These are phyloP conservation scores for Pipistrellus nathusii DNA, from an alignment of 2,797 vertebrate species.

Conservation along the genomic window DNA sequence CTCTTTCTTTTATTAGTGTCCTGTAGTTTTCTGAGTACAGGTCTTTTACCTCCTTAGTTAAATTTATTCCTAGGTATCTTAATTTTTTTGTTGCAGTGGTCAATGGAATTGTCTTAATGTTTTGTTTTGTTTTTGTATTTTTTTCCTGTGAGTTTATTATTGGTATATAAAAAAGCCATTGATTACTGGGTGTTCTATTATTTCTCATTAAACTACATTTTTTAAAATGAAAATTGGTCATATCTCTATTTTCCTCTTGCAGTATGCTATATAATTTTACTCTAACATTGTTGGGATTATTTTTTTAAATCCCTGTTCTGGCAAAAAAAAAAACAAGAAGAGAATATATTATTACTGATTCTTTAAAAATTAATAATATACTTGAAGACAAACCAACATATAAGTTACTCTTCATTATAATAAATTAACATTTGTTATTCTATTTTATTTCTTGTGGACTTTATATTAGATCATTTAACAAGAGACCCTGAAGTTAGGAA, in stretches of 20 bases:
- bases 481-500: background rate
- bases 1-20: no score
- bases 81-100: no score
- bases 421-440: background rate
- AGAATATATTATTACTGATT: background rate
- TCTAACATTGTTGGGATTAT: background rate
- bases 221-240: background rate
- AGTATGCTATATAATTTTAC: background rate
- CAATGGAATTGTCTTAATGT: no score
- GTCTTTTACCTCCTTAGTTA: no score
- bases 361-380: background rate
- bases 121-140: no score
- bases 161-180: no score
- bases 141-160: no score
- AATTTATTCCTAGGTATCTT: no score
- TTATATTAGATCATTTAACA: background rate
- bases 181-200: background rate
- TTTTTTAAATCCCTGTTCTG: background rate
- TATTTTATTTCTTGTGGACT: background rate
- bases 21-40: no score
- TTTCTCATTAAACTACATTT: background rate
- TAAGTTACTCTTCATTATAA: background rate
- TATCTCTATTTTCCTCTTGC: background rate
- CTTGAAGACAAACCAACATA: background rate
- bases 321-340: background rate